Conservation (phyloP, 1,140 invertebrate genomes). For the Reticulitermes speratus region DNA sequence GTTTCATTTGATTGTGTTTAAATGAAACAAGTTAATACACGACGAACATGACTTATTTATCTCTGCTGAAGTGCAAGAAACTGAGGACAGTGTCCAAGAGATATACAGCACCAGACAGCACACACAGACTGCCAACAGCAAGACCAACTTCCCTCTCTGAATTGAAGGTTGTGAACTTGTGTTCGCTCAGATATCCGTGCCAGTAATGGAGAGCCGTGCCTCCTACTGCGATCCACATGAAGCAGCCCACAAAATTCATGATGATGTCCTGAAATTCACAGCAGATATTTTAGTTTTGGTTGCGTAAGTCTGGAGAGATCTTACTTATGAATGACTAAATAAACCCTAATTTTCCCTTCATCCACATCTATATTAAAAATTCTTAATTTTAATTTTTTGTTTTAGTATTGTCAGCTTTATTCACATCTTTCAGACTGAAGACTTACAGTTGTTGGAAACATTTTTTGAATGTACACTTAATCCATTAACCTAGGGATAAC, state of each 20-base stretch:
- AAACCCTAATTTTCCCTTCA: too few species aligned
- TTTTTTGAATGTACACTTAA: too few species aligned
- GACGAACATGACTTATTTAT: neutral
- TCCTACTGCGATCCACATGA: constrained; percentile 79
- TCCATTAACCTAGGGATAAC: too few species aligned
- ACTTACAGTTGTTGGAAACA: too few species aligned
- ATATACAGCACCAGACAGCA: constrained; percentile 74
- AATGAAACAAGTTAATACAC: too few species aligned
- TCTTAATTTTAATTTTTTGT: too few species aligned
- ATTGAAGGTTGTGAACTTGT: constrained; percentile 65
- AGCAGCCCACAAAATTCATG: constrained; percentile 81
- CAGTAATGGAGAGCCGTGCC: constrained; percentile 83
- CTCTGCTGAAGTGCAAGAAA: constrained; percentile 60
- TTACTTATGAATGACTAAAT: too few species aligned
- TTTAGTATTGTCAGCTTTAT: too few species aligned
- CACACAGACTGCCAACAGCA: constrained; percentile 73
- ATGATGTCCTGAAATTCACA: constrained; percentile 69
- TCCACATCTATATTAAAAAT: too few species aligned
- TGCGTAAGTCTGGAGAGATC: too few species aligned
- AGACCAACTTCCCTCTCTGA: constrained; percentile 73
- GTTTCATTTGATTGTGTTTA: too few species aligned
- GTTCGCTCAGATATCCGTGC: constrained; percentile 75
- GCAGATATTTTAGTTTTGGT: neutral
- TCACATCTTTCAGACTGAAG: too few species aligned
- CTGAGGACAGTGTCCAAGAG: constrained; percentile 73